phyloP scores from a whole-genome alignment of 2,797 vertebrate species.

The Danio aesculapii region DNA sequence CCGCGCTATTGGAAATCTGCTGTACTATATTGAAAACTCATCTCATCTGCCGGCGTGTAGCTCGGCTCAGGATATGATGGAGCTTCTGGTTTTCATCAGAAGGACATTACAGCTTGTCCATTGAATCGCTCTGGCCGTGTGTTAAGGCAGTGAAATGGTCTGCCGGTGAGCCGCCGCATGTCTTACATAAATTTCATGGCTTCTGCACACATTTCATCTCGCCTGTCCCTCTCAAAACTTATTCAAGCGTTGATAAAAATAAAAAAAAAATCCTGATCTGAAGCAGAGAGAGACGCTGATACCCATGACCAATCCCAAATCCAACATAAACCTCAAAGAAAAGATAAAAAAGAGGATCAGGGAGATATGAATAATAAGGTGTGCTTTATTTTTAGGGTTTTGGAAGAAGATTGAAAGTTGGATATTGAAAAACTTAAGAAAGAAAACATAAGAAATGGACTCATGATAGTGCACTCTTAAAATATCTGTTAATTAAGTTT shows the following conservation, averaged over 20 bases:
- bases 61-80: conserved; percentile 38
- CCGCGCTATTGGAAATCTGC: background rate
- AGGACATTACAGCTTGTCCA: conserved; percentile 51
- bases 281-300: conserved; percentile 68
- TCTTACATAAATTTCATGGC: conserved; percentile 76
- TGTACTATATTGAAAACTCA: conserved; percentile 31
- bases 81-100: conserved; percentile 45
- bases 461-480: no score
- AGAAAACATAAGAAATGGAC: background rate
- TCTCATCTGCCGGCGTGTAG: background rate
- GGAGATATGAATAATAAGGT: conserved; percentile 54
- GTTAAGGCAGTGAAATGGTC: conserved; percentile 58
- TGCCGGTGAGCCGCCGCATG: conserved; percentile 39
- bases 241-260: conserved; percentile 68
- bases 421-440: background rate
- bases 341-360: conserved; percentile 48
- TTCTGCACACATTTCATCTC: conserved; percentile 69
- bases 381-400: conserved; percentile 31
- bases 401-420: conserved; percentile 32
- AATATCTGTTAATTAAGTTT: no score
- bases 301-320: conserved; percentile 78
- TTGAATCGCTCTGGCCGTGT: conserved; percentile 48
- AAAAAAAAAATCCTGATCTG: conserved; percentile 78
- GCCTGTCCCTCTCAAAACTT: conserved; percentile 63
- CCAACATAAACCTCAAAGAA: conserved; percentile 73